These are phyloP conservation scores for Pedetes capensis DNA, from an alignment of 2,113 vertebrate species.

Conservation along the genomic window DNA sequence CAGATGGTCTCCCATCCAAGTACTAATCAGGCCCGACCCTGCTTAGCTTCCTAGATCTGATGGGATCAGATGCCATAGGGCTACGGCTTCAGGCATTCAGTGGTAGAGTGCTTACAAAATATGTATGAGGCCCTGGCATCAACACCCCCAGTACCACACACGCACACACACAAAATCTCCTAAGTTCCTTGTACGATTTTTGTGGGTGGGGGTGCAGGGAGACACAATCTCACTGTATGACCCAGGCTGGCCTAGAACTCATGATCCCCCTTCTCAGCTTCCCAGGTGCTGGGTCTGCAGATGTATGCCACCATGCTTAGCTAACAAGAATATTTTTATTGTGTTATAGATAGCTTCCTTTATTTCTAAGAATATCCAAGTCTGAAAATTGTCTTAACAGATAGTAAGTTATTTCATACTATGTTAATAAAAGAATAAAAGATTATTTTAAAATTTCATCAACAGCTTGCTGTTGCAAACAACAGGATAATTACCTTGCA, in stretches of 20 bases:
- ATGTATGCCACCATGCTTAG: not conserved
- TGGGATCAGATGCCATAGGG: too few relatives aligned
- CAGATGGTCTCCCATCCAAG: too few relatives aligned
- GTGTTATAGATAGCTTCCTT: not conserved
- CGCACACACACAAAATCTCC: too few relatives aligned
- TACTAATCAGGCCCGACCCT: too few relatives aligned
- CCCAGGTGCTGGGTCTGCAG: not conserved
- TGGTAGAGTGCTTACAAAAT: too few relatives aligned
- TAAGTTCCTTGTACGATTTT: not conserved
- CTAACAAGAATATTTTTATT: not conserved
- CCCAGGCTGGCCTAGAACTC: not conserved
- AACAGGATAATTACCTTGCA: conserved; percentile 98
- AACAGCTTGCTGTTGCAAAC: conserved; percentile 96
- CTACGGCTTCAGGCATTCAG: too few relatives aligned
- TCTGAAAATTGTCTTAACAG: not conserved
- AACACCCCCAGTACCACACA: too few relatives aligned
- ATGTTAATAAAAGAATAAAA: conserved; percentile 21
- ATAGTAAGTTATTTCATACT: not conserved
- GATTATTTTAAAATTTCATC: conserved; percentile 29
- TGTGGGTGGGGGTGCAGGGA: too few relatives aligned
- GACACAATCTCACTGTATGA: not conserved
- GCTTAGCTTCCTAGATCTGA: too few relatives aligned
- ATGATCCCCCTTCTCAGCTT: too few relatives aligned
- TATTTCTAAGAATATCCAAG: not conserved
- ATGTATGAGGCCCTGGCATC: too few relatives aligned